Percentiles rank a stretch among this genome's conserved stretches.
Evolutionary conservation across 2,113 vertebrate genomes (phyloP).

Genomic region (Siniperca chuatsi): DNA sequence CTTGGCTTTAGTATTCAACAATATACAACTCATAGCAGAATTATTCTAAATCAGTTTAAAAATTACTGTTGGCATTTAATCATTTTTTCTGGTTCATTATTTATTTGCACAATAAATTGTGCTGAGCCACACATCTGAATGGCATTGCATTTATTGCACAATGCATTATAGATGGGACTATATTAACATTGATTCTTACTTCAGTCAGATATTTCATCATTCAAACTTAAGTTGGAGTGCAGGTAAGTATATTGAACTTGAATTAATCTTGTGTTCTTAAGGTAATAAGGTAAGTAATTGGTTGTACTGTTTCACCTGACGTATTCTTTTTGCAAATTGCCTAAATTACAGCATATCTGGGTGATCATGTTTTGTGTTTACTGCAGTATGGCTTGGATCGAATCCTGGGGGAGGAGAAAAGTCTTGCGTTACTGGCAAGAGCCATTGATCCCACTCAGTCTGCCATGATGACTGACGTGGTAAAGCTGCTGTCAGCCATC

Average conservation of each 20-base stretch:
- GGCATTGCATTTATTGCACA: neutral
- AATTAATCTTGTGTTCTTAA: neutral
- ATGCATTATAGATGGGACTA: neutral
- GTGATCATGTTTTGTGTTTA: constrained; percentile 40
- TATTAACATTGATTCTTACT: neutral
- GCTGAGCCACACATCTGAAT: neutral
- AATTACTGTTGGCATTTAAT: neutral
- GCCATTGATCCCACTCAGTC: constrained; percentile 92
- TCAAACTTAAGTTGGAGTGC: neutral
- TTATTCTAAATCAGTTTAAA: neutral
- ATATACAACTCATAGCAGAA: neutral
- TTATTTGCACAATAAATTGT: neutral
- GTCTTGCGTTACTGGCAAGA: constrained; percentile 90
- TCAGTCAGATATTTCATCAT: neutral
- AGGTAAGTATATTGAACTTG: neutral
- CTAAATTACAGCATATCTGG: constrained; percentile 9
- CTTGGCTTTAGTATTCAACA: neutral
- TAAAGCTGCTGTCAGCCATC: constrained; percentile 96
- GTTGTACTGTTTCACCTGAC: neutral
- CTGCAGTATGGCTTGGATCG: constrained; percentile 95
- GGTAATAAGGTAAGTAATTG: neutral
- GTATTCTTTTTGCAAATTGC: constrained; percentile 1
- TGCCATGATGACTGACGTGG: constrained; percentile 95
- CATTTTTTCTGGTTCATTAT: neutral
- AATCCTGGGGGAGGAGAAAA: constrained; percentile 95